A percentile compares a stretch with the other conserved stretches of the same genome.
Conservation (phyloP, 2,797 vertebrate species). For the Siniperca undulata region DNA sequence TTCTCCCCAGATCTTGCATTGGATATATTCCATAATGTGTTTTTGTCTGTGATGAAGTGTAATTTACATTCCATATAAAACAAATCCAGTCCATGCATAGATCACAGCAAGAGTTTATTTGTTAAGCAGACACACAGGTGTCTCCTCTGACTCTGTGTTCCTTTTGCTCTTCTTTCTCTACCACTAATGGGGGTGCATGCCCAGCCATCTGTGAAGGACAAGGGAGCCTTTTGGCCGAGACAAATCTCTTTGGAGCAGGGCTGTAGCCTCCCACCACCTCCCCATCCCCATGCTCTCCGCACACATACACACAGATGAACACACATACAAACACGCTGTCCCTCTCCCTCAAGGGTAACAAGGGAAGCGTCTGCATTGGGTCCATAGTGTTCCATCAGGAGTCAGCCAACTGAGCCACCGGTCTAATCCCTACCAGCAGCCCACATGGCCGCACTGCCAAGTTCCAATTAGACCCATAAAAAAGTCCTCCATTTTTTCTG, state of each 20-base stretch:
- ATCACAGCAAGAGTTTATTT: slow-evolving; percentile 64
- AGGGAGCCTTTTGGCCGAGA: slow-evolving; percentile 84
- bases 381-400: slow-evolving; percentile 80
- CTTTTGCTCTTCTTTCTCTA: slow-evolving; percentile 60
- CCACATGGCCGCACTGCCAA: slow-evolving; percentile 75
- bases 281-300: slow-evolving; percentile 41
- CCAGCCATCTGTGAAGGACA: slow-evolving; percentile 87
- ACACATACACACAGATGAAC: slow-evolving; percentile 51
- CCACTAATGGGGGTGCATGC: slow-evolving; percentile 75
- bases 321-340: slow-evolving; percentile 50
- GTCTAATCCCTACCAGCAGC: slow-evolving; percentile 79
- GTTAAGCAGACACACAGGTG: slow-evolving; percentile 75
- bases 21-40: slow-evolving; percentile 73
- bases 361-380: slow-evolving; percentile 79
- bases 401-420: slow-evolving; percentile 80
- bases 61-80: slow-evolving; percentile 68
- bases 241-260: slow-evolving; percentile 82
- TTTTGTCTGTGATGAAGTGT: slow-evolving; percentile 60
- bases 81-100: slow-evolving; percentile 46
- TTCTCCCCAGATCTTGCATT: slow-evolving; percentile 60
- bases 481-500: slow-evolving; percentile 60
- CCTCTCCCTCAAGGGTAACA: slow-evolving; percentile 74
- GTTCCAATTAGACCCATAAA: slow-evolving; percentile 84
- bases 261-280: slow-evolving; percentile 65
- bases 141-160: slow-evolving; percentile 61